Percentiles rank a stretch among this genome's conserved stretches.
Conservation (phyloP, 2,888 invertebrate species). For the Drosophila atroscutellata region DNA sequence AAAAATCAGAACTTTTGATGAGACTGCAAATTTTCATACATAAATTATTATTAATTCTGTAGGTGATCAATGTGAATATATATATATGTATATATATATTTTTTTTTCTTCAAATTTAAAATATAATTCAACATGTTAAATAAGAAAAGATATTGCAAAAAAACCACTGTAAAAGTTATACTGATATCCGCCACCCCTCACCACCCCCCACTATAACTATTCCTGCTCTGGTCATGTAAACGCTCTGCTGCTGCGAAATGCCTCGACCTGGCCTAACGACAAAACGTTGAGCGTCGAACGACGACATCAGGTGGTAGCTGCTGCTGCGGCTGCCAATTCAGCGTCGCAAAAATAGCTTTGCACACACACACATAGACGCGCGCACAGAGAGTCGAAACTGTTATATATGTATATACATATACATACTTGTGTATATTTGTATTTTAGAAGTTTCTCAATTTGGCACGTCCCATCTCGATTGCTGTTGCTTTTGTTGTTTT, state of each 20-base stretch:
- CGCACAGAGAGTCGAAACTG: constrained; percentile 2
- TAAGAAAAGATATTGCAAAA: background rate
- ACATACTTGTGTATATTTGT: constrained; percentile 5
- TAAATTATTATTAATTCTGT: background rate
- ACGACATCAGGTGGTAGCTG: constrained; percentile 56
- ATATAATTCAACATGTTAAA: background rate
- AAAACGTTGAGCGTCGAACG: constrained; percentile 25
- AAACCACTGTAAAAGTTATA: constrained; percentile 12
- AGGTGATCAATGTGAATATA: background rate
- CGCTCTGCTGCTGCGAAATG: constrained; percentile 32
- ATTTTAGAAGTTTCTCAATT: constrained; percentile 45
- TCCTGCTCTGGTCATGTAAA: background rate
- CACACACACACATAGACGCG: constrained; percentile 26
- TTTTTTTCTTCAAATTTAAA: background rate
- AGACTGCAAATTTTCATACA: background rate
- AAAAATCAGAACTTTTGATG: background rate
- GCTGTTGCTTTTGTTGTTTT: constrained; percentile 18
- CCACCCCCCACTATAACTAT: background rate
- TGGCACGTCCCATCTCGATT: constrained; percentile 45
- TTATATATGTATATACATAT: background rate
- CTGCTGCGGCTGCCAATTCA: constrained; percentile 26
- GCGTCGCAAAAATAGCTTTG: constrained; percentile 51
- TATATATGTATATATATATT: background rate
- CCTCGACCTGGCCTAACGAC: constrained; percentile 65
- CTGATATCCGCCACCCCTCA: background rate